These are phyloP conservation scores for Platypus cylindrus DNA, from an alignment of 2,888 invertebrate genomes.

Conservation along the genomic window DNA sequence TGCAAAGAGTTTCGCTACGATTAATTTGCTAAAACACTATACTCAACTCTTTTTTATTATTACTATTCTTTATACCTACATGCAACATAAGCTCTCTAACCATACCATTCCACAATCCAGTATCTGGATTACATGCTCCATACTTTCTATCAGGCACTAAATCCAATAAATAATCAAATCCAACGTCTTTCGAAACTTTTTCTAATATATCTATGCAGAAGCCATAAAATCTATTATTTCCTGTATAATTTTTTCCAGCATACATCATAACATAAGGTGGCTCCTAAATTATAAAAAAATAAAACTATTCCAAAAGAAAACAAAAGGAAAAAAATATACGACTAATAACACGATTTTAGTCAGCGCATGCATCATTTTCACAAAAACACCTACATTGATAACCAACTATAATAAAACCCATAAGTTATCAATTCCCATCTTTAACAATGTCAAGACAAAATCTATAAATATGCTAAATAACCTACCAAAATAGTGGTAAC, in stretches of 20 bases:
- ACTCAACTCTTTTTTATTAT: no score
- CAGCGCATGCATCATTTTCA: no score
- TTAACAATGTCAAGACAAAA: no score
- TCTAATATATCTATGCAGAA: constrained; percentile 68
- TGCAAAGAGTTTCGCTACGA: no score
- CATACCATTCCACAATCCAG: constrained; percentile 56
- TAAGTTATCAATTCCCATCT: no score
- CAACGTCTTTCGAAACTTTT: constrained; percentile 51
- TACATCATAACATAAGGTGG: constrained; percentile 65
- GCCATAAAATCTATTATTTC: constrained; percentile 64
- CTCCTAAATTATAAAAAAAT: constrained; percentile 40
- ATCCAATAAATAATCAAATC: constrained; percentile 58
- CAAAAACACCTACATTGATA: no score
- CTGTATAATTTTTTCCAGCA: constrained; percentile 53
- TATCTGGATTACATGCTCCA: constrained; percentile 47
- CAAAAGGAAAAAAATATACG: no score
- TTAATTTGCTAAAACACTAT: no score
- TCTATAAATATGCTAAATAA: constrained; percentile 10
- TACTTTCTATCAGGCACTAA: constrained; percentile 58
- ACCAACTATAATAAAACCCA: neutral
- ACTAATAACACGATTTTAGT: no score
- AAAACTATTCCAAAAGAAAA: neutral
- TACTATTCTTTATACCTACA: constrained; percentile 43
- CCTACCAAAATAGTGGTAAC: constrained; percentile 65
- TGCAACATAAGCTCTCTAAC: constrained; percentile 59